phyloP scores from a whole-genome alignment of 2,113 vertebrate species.

The Phalacrocorax aristotelis region DNA sequence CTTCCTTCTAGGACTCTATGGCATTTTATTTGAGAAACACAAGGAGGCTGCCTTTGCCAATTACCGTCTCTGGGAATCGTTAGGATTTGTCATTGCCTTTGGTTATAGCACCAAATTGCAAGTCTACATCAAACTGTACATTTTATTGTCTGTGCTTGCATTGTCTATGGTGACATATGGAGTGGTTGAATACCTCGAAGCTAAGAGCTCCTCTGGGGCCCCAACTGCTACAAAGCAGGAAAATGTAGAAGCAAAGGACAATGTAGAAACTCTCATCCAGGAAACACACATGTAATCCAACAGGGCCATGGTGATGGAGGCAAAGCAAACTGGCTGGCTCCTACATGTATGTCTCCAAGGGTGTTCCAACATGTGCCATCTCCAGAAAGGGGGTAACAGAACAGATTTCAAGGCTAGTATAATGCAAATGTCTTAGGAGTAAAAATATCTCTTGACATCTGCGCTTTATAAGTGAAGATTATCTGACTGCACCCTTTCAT shows the following conservation, averaged over 20 bases:
- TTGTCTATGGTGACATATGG: slow-evolving; percentile 75
- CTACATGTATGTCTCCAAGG: not conserved
- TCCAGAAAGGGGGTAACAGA: not conserved
- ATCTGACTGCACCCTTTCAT: not conserved
- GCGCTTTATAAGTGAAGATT: not conserved
- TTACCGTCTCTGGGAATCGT: slow-evolving; percentile 93
- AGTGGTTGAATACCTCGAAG: slow-evolving; percentile 78
- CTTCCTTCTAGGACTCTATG: slow-evolving; percentile 82
- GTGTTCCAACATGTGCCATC: rapidly evolving
- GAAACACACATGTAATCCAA: not conserved
- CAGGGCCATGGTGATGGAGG: not conserved
- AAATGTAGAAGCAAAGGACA: not conserved
- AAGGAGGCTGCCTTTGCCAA: slow-evolving; percentile 94
- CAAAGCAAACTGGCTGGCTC: not conserved
- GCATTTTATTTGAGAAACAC: slow-evolving; percentile 81
- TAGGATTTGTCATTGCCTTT: slow-evolving; percentile 88
- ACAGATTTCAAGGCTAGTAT: not conserved
- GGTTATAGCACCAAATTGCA: slow-evolving; percentile 88
- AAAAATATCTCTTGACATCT: not conserved
- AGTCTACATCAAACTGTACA: slow-evolving; percentile 82
- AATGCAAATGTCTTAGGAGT: not conserved
- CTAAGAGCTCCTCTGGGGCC: not conserved
- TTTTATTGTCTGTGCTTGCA: slow-evolving; percentile 78
- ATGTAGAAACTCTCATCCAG: not conserved
- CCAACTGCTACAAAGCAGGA: not conserved